Conservation (phyloP, 1,140 invertebrate species). For the Calephelis nemesis region DNA sequence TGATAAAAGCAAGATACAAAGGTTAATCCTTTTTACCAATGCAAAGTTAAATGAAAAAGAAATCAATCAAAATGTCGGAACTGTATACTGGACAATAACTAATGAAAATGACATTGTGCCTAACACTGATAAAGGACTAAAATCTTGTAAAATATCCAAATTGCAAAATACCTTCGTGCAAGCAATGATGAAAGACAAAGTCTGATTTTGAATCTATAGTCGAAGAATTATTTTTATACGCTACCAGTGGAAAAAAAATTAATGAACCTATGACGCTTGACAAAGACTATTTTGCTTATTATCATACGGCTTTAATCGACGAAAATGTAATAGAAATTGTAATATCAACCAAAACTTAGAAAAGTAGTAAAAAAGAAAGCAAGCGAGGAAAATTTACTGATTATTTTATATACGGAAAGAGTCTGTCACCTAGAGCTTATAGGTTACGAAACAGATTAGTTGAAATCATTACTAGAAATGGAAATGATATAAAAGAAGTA, state of each 20-base stretch:
- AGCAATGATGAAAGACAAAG: neutral
- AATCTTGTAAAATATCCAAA: neutral
- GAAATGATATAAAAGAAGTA: neutral
- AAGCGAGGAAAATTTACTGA: neutral
- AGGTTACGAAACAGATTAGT: neutral
- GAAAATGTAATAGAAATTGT: constrained; percentile 1
- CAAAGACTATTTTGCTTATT: neutral
- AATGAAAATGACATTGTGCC: neutral
- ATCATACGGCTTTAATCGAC: neutral
- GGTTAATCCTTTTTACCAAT: constrained; percentile 1
- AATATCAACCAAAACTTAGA: too few relatives aligned
- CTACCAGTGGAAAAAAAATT: neutral
- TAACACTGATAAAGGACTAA: neutral
- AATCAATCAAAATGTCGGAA: neutral
- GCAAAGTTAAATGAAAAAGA: neutral
- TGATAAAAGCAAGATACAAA: neutral
- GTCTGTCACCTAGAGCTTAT: neutral
- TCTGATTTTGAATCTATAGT: neutral
- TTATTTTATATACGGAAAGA: neutral
- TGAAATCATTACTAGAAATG: neutral
- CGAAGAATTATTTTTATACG: neutral
- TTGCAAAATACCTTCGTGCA: neutral
- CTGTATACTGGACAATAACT: neutral
- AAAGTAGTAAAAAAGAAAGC: neutral
- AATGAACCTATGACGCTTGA: constrained; percentile 6